Percentiles rank a stretch among this genome's conserved stretches.
Evolutionary conservation across 2,888 invertebrate genomes (phyloP).

Genomic region (Caenorhabditis japonica): DNA sequence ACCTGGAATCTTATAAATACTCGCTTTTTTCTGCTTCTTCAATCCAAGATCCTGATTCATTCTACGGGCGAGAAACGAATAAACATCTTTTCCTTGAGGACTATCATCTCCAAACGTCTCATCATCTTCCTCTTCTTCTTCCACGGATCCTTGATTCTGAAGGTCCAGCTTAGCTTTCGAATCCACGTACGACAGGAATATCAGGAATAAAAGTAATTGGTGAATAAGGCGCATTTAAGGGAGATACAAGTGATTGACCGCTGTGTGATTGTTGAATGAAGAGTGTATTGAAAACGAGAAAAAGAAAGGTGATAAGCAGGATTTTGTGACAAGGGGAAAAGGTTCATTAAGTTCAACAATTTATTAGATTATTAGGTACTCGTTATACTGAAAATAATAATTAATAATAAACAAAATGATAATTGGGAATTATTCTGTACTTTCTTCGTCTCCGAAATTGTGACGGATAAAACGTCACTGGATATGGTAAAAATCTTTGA

Average conservation of each 20-base stretch:
- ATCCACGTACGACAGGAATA: conserved; percentile 28
- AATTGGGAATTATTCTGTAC: conserved; percentile 26
- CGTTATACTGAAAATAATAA: not conserved
- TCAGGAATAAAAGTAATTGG: conserved; percentile 28
- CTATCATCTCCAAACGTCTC: conserved; percentile 31
- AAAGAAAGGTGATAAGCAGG: conserved; percentile 29
- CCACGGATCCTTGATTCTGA: conserved; percentile 38
- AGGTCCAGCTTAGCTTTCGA: conserved; percentile 40
- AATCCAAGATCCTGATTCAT: conserved; percentile 62
- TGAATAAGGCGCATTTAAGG: conserved; percentile 31
- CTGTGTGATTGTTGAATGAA: too few relatives aligned
- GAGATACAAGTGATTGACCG: too few relatives aligned
- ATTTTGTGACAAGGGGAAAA: conserved; percentile 13
- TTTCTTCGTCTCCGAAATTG: conserved; percentile 10
- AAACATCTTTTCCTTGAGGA: conserved; percentile 45
- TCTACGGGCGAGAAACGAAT: conserved; percentile 60
- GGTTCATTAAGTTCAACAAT: conserved; percentile 33
- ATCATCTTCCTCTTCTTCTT: conserved; percentile 28
- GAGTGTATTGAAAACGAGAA: conserved; percentile 41
- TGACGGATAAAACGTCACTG: conserved; percentile 3
- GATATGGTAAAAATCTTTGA: conserved; percentile 3
- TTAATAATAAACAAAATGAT: conserved; percentile 32
- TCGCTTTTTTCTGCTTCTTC: conserved; percentile 53
- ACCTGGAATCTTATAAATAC: conserved; percentile 60
- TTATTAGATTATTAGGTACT: conserved; percentile 7